phyloP scores from a whole-genome alignment of 2,113 vertebrate genomes.

The Dicaeum eximium region DNA sequence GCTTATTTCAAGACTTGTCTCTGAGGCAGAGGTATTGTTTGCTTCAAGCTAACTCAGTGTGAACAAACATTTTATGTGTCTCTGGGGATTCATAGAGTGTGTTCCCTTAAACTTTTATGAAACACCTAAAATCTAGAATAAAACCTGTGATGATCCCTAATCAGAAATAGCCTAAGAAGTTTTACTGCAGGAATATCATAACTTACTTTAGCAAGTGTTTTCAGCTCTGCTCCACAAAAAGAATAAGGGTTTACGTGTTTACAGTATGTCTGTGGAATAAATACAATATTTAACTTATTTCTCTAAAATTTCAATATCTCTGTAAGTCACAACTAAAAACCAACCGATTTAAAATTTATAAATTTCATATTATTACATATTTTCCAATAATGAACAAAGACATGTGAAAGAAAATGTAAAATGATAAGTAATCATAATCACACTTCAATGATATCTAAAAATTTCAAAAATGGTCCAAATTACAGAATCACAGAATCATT shows the following conservation, averaged over 20 bases:
- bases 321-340: not conserved
- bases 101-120: not conserved
- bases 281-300: not conserved
- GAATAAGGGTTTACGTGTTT: accelerated
- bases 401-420: not conserved
- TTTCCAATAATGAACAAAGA: not conserved
- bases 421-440: not conserved
- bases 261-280: not conserved
- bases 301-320: not conserved
- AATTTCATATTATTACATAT: not conserved
- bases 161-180: not conserved
- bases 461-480: not conserved
- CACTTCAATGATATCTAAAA: not conserved
- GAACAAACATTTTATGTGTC: not conserved
- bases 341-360: not conserved
- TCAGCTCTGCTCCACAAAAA: not conserved
- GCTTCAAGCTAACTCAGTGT: not conserved
- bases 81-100: not conserved
- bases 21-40: not conserved
- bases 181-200: not conserved
- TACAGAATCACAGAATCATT: not conserved
- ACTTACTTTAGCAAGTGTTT: not conserved
- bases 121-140: not conserved
- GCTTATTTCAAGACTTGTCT: not conserved
- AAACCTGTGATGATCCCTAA: not conserved